Evolutionary conservation across 2,888 invertebrate genomes (phyloP).

Genomic region (Malthinus seriepunctatus): DNA sequence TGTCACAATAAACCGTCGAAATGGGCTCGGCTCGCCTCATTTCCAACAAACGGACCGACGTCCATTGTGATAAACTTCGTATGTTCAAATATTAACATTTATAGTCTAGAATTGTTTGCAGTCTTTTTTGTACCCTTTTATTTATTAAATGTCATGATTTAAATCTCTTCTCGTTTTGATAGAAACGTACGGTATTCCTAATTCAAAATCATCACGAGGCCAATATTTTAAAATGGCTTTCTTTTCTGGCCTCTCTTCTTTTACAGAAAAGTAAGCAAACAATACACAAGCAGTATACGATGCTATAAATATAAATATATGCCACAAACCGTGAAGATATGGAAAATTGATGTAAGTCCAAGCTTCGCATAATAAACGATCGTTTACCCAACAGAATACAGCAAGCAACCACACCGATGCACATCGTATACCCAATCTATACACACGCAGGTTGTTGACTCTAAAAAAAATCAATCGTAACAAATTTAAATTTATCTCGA

Average conservation of each 20-base stretch:
- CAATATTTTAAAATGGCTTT: constrained; percentile 73
- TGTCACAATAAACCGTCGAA: not conserved
- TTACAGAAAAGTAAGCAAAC: constrained; percentile 78
- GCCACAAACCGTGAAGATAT: constrained; percentile 84
- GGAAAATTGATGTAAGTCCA: constrained; percentile 80
- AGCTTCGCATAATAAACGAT: constrained; percentile 76
- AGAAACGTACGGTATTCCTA: constrained; percentile 76
- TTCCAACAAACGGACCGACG: not conserved
- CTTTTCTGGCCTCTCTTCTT: constrained; percentile 71
- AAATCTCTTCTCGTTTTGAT: constrained; percentile 53
- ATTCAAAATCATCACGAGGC: constrained; percentile 77
- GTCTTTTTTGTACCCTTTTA: not conserved
- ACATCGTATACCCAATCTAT: constrained; percentile 72
- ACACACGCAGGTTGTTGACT: constrained; percentile 51
- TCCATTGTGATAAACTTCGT: not conserved
- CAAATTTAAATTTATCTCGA: too few relatives aligned
- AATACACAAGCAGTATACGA: constrained; percentile 77
- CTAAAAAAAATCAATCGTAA: constrained; percentile 5
- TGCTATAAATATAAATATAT: constrained; percentile 78
- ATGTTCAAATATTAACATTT: not conserved
- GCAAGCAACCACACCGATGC: constrained; percentile 71
- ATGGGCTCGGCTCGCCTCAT: not conserved
- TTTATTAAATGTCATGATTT: constrained; percentile 24
- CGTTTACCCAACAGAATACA: constrained; percentile 77
- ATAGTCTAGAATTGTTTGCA: not conserved